Conservation (phyloP, 2,888 invertebrate genomes). For the Strigamia maritima region DNA sequence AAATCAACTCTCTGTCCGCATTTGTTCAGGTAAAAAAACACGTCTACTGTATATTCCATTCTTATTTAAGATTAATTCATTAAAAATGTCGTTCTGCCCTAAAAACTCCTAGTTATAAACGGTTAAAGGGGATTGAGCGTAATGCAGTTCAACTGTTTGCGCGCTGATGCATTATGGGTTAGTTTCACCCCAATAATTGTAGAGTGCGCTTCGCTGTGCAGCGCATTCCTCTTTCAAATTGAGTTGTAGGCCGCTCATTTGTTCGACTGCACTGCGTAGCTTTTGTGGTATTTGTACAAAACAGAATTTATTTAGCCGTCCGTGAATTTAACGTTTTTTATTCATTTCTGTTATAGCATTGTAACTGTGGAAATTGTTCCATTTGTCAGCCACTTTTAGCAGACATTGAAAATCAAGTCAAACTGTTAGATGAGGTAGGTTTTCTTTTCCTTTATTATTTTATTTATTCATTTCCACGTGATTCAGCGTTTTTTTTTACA, state of each 20-base stretch:
- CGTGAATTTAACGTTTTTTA: background rate
- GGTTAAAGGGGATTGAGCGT: background rate
- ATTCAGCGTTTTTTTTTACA: no score
- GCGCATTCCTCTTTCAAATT: conserved; percentile 9
- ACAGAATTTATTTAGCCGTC: background rate
- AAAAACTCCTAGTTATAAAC: background rate
- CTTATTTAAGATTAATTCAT: background rate
- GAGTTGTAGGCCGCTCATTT: background rate
- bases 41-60: background rate
- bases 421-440: conserved; percentile 41
- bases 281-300: background rate
- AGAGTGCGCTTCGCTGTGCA: conserved; percentile 32
- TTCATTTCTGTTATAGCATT: conserved; percentile 31
- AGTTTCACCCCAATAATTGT: conserved; percentile 21
- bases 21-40: conserved; percentile 34
- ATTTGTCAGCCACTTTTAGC: conserved; percentile 37
- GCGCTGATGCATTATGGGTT: conserved; percentile 31
- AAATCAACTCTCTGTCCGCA: conserved; percentile 36
- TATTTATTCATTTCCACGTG: no score
- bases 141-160: conserved; percentile 28
- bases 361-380: conserved; percentile 37
- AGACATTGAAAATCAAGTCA: conserved; percentile 38
- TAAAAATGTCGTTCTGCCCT: conserved; percentile 1
- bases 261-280: background rate
- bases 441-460: background rate